Base-by-base conservation (phyloP, 2,888 invertebrate species). In the Drosophila rubida region DNA sequence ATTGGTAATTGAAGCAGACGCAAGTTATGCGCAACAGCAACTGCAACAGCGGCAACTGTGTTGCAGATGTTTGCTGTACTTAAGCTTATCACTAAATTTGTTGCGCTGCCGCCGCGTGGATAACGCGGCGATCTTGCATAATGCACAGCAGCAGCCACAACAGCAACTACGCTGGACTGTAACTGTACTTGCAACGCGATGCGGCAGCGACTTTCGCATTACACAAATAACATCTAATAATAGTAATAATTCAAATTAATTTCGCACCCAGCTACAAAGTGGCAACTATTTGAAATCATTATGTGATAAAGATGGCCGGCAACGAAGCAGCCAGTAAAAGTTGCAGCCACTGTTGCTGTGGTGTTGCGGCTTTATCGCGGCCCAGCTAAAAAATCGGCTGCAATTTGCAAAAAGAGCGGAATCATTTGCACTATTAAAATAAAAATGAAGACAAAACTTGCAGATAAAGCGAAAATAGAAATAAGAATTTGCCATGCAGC, bases 371-470 rank as follows among this genome's bases (percentile, higher is more conserved):
- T 78, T 78, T 78, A 78, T 78, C 77, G 78, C 57, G 41, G 9
- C 54, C 54, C 44, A 3, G 19, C 19, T 19, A 44, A 65, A 79
- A 73, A 70, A 80, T 79, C 74, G 71, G 64, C 69, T 65, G 79
- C 80, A 79, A 79, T 79, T 79, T 79, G 79, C 80, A 77, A 78
- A 55, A 60, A 79, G 66, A 67, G 63, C 54, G 59, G 68, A 77
- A 75, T 77, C 77, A 85, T 88, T 79, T 80, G 77, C 84, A 80
- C 87, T 80, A 88, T 85, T 85, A 88, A 88, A 85, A 87, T 88
- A 88, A 85, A 88, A 88, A 85, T 88, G 84, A 85, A 85, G 88
- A 88, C 88, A 85, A 88, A 88, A 85, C 85, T 81, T 72, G 75
- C 54, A 72, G 81, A 87, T 86, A 86, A 86, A 71, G 58, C 80